Percentiles rank a stretch among this genome's conserved stretches.
phyloP scores from a whole-genome alignment of 2,113 vertebrate species.

The Gavia stellata region DNA sequence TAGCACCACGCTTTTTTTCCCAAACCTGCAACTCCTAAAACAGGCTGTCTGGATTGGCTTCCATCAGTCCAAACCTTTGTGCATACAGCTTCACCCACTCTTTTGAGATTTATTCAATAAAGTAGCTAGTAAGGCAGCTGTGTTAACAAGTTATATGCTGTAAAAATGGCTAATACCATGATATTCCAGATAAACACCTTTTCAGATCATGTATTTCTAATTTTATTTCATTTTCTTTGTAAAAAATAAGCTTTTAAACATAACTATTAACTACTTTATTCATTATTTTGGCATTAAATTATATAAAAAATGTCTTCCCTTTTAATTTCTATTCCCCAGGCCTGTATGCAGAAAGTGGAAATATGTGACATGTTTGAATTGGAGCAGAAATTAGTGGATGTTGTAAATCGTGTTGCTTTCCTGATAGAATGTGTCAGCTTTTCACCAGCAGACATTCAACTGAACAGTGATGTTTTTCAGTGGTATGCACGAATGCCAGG shows the following conservation, averaged over 20 bases:
- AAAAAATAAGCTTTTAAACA: background rate
- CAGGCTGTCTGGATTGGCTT: background rate
- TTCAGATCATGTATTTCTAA: background rate
- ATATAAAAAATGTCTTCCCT: background rate
- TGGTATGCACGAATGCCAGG: slow-evolving; percentile 80
- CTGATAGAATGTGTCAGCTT: slow-evolving; percentile 77
- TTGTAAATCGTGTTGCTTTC: slow-evolving; percentile 73
- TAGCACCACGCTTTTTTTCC: background rate
- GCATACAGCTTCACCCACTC: background rate
- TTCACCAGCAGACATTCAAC: slow-evolving; percentile 73
- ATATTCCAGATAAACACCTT: background rate
- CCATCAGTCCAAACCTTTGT: background rate
- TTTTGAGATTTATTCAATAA: background rate
- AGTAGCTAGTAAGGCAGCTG: background rate
- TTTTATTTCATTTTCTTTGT: background rate
- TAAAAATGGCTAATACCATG: background rate
- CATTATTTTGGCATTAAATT: background rate
- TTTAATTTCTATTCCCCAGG: slow-evolving; percentile 47
- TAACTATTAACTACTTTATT: background rate
- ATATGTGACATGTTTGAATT: slow-evolving; percentile 72
- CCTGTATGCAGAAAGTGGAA: slow-evolving; percentile 74
- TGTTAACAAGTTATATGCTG: background rate
- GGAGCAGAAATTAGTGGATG: slow-evolving; percentile 72
- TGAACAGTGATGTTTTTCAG: slow-evolving; percentile 78
- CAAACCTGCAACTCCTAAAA: background rate